A percentile compares a stretch with the other conserved stretches of the same genome.
Evolutionary conservation across 2,113 vertebrate species (phyloP).

Genomic region (Megaceryle maxima): DNA sequence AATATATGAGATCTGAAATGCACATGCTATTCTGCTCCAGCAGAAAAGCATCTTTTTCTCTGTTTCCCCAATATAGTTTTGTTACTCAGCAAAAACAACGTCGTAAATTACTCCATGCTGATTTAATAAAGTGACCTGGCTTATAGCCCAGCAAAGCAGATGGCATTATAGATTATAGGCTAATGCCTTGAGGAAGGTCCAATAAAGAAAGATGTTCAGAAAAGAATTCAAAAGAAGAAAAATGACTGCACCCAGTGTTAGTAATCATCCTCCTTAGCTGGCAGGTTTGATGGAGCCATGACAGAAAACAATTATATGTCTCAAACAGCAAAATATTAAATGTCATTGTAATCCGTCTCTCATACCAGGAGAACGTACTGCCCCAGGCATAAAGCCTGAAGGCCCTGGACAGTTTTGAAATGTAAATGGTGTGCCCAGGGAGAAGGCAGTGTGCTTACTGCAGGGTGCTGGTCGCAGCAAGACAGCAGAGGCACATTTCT

Average conservation of each 20-base stretch:
- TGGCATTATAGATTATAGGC: conserved; percentile 46
- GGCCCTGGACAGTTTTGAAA: not conserved
- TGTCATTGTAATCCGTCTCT: not conserved
- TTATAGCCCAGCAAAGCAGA: conserved; percentile 57
- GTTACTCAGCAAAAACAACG: not conserved
- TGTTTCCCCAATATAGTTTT: not conserved
- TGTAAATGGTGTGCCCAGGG: fast-evolving
- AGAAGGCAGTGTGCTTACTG: not conserved
- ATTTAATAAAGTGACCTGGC: conserved; percentile 59
- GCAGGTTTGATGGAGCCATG: not conserved
- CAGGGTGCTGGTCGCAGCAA: not conserved
- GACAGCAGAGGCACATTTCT: not conserved
- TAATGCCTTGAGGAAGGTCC: conserved; percentile 38
- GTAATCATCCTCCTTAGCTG: not conserved
- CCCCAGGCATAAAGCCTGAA: not conserved
- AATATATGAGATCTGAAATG: not conserved
- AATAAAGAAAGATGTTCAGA: not conserved
- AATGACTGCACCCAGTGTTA: not conserved
- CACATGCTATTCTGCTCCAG: not conserved
- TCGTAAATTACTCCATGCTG: not conserved
- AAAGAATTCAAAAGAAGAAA: conserved; percentile 6
- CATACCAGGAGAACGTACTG: not conserved
- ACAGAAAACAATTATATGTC: not conserved
- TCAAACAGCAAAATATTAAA: not conserved
- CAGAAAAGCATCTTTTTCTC: not conserved